Evolutionary conservation across 2,888 invertebrate genomes (phyloP), one percentile per base, ranked within the genome.

Genomic region (Dolomedes plantarius): DNA sequence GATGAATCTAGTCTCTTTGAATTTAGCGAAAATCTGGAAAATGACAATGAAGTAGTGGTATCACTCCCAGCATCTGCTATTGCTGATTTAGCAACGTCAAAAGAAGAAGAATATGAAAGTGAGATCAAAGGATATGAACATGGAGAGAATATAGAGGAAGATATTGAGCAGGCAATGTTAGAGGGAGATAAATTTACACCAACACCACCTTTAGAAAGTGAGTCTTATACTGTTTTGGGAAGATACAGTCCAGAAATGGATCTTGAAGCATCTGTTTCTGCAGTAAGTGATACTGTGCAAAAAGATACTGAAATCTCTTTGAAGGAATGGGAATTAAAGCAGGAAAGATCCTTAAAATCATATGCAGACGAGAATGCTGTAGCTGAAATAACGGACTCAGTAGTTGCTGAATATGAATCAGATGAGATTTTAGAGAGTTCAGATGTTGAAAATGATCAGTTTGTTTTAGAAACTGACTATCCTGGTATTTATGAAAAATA

Each of bases 1-100:
- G 81, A 81, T 36, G 67, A 67, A 19, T 67, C 28, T 9, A 36
- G 31, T 32, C 32, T 36, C 16, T 67, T 19, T 67, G 28, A 36
- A 67, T 19, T 46, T 19, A 50, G 11, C 13, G 31, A 31, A 16
- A 29, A 41, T n/a, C 41, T n/a, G 6, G 19, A 31, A 46, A 36
- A 31, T 50, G 72, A 73, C 2, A 6, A 11, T n/a, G 50, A n/a
- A 16, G 41, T 13, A 50, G 32, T 23, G n/a, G n/a, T n/a, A n/a
- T n/a, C n/a, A n/a, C n/a, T n/a, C n/a, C n/a, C n/a, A 9, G 19
- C 7, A 50, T 73, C 9, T 28, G 11, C 29, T 19, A 32, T 23
- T n/a, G 19, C 50, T 16, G n/a, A 50, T 19, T 16, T 9, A 2
- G 13, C 29, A n/a, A n/a, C 13, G 29, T 31, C n/a, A 5, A 50